Base-by-base conservation (phyloP, 2,113 vertebrate species). In the Myotis yumanensis region DNA sequence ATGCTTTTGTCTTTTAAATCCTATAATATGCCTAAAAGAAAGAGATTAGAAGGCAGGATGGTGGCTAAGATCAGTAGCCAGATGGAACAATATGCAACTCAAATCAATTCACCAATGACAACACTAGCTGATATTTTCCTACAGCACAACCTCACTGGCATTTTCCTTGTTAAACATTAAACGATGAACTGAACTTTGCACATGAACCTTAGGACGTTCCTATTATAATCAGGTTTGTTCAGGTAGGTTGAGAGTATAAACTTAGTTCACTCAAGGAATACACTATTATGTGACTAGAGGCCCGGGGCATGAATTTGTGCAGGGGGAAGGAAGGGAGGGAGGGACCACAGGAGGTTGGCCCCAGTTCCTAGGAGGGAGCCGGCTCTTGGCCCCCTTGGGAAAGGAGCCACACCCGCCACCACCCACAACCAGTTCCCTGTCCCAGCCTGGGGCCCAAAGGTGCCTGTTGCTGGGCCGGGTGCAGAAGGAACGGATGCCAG, bases 81-180 rank as follows among this genome's bases (percentile, higher is more conserved):
- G 14, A 16, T 23, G 15, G 30, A 75, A 4, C 23, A 51, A 90
- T 52, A 72, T 90, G 52, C 52, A 95, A 73, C 75, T 87, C 37
- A 71, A 83, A 59, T 18, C 11, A 64, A 57, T 7, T 40, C 20
- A 76, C 14, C 25, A 54, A 0, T 11, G 37, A 72, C 22, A 11
- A 32, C 51, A 91, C 0, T 23, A 17, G 11, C n/a, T 81, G 18
- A 54, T 71, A 40, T 83, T 86, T 92, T 90, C 64, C 32, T 32
- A 32, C 12, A 52, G 30, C 14, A 73, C 23, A 11, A 2, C 5
- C 7, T 87, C 1, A 0, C 22, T 85, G 43, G 12, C n/a, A 30
- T 57, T 76, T 91, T 87, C 66, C 22, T 88, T 52, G 66, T 75
- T 95, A 20, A 96, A 93, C 62, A 86, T 95, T 96, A 96, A 89